Evolutionary conservation across 2,797 vertebrate species (phyloP).

Genomic region (Platyrinchus mystaceus): DNA sequence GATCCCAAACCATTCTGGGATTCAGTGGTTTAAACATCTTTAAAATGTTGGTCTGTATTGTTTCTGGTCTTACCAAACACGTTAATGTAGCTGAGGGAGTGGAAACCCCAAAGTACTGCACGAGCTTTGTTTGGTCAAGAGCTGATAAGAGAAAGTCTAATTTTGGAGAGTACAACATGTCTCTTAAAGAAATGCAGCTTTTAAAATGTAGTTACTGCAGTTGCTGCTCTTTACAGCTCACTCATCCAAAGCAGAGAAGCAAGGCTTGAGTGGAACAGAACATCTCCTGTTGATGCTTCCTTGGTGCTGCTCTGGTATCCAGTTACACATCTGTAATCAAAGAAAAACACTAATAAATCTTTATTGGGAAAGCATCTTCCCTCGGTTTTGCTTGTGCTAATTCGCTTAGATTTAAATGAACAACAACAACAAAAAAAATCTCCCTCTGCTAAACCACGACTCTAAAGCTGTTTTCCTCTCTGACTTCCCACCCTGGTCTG

Average conservation of each 20-base stretch:
- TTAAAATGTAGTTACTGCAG: background rate
- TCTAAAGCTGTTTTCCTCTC: background rate
- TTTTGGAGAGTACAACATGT: background rate
- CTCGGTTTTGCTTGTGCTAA: background rate
- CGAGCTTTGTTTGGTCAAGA: background rate
- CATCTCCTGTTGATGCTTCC: background rate
- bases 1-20: background rate
- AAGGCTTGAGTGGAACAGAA: background rate
- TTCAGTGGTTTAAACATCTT: background rate
- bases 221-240: background rate
- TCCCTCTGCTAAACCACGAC: background rate
- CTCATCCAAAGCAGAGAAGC: background rate
- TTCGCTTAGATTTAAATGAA: background rate
- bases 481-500: background rate
- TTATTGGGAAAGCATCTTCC: background rate
- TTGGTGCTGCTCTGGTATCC: background rate
- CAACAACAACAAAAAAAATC: background rate
- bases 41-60: background rate
- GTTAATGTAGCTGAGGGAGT: background rate
- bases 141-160: background rate
- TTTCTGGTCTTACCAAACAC: accelerated
- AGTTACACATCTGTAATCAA: background rate
- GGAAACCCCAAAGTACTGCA: background rate
- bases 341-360: background rate
- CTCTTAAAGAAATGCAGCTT: background rate